phyloP scores from a whole-genome alignment of 2,797 vertebrate genomes.

The Microctenopoma stevenorrisi region DNA sequence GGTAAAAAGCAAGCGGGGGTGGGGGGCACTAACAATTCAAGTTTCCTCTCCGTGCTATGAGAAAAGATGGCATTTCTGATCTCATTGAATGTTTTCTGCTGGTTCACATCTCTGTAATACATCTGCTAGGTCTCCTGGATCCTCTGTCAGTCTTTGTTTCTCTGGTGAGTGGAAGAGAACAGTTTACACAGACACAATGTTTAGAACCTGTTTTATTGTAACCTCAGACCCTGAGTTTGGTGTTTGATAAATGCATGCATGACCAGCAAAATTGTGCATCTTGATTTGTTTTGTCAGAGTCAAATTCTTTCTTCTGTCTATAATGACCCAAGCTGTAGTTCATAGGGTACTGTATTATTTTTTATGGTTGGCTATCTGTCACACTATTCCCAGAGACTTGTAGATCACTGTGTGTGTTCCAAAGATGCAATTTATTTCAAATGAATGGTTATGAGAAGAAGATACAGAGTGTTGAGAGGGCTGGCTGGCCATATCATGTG shows the following conservation, averaged over 20 bases:
- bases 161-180: constrained; percentile 40
- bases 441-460: no score
- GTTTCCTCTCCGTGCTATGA: constrained; percentile 62
- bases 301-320: constrained; percentile 16
- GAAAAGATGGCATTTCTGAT: constrained; percentile 67
- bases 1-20: constrained; percentile 49
- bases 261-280: constrained; percentile 15
- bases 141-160: constrained; percentile 35
- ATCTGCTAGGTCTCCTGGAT: constrained; percentile 42
- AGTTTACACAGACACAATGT: constrained; percentile 52
- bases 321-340: constrained; percentile 24
- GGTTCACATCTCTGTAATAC: constrained; percentile 68
- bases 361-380: constrained; percentile 11
- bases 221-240: constrained; percentile 22
- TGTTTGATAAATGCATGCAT: constrained; percentile 16
- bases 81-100: constrained; percentile 60
- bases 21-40: constrained; percentile 65
- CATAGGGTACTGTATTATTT: background rate
- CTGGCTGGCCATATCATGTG: no score
- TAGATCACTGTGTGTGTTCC: constrained; percentile 4
- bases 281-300: constrained; percentile 50
- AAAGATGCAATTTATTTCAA: no score
- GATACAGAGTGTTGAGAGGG: no score
- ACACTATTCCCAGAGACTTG: constrained; percentile 9
- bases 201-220: constrained; percentile 39